phyloP scores from a whole-genome alignment of 2,888 invertebrate genomes.

The Xylota segnis region DNA sequence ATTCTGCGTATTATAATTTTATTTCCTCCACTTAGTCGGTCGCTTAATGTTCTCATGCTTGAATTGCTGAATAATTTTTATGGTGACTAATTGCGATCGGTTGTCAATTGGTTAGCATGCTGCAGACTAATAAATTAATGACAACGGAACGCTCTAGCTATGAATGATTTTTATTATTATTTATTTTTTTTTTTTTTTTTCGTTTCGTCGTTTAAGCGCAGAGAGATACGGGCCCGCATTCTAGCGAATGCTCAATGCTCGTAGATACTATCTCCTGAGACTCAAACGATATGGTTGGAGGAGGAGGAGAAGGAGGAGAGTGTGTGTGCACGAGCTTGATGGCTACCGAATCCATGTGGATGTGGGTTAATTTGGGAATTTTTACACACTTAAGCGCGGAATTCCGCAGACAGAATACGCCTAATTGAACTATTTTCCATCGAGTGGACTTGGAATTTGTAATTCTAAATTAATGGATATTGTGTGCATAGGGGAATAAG shows the following conservation, averaged over 20 bases:
- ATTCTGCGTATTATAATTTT: slow-evolving; percentile 66
- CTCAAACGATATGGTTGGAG: neutral
- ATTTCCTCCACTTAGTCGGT: slow-evolving; percentile 58
- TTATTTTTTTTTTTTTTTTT: slow-evolving; percentile 23
- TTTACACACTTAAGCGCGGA: slow-evolving; percentile 63
- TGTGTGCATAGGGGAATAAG: slow-evolving; percentile 39
- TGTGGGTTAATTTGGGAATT: slow-evolving; percentile 74
- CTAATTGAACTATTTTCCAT: slow-evolving; percentile 65
- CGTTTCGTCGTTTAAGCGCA: slow-evolving; percentile 40
- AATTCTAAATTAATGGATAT: slow-evolving; percentile 53
- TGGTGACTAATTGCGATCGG: slow-evolving; percentile 83
- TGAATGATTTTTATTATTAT: slow-evolving; percentile 68
- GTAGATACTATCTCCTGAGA: slow-evolving; percentile 53
- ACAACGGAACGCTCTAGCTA: slow-evolving; percentile 70
- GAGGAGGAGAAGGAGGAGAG: no score
- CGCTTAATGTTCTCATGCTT: slow-evolving; percentile 70
- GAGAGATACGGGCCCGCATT: slow-evolving; percentile 68
- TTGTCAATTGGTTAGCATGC: slow-evolving; percentile 84
- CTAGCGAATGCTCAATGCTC: slow-evolving; percentile 59
- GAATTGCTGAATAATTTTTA: slow-evolving; percentile 79
- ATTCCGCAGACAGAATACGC: slow-evolving; percentile 58
- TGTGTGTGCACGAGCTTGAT: slow-evolving; percentile 34
- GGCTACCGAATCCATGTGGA: slow-evolving; percentile 57
- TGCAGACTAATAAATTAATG: slow-evolving; percentile 83
- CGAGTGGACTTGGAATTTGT: slow-evolving; percentile 51